Evolutionary conservation across 2,113 vertebrate genomes (phyloP).

Genomic region (Osmerus eperlanus): DNA sequence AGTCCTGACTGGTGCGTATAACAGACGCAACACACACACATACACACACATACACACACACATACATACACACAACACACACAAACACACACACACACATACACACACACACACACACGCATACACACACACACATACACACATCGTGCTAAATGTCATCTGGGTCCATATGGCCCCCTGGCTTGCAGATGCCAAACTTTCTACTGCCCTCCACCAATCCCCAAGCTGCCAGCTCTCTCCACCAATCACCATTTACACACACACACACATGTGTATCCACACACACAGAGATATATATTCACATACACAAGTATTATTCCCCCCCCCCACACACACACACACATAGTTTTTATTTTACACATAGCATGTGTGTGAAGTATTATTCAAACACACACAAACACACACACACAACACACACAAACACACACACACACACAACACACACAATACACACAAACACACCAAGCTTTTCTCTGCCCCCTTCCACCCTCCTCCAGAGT

Average conservation of each 20-base stretch:
- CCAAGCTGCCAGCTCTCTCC: slow-evolving; percentile 11
- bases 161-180: slow-evolving; percentile 46
- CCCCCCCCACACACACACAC: not conserved
- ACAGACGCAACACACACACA: slow-evolving; percentile 1
- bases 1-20: slow-evolving; percentile 23
- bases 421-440: not conserved
- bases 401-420: too few species aligned
- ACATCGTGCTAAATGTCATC: slow-evolving; percentile 42
- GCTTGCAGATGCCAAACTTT: slow-evolving; percentile 32
- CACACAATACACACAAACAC: not conserved
- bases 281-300: not conserved
- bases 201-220: slow-evolving; percentile 30
- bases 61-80: too few species aligned
- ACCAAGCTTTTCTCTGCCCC: not conserved
- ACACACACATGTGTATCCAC: not conserved
- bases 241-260: slow-evolving; percentile 32
- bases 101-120: not conserved
- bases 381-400: not conserved
- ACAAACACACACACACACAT: not conserved
- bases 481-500: slow-evolving; percentile 5
- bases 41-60: slow-evolving; percentile 1
- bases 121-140: slow-evolving; percentile 8
- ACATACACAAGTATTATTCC: not conserved
- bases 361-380: not conserved
- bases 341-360: not conserved